These are phyloP conservation scores for Agraylea sexmaculata DNA, from an alignment of 1,140 invertebrate genomes.

Conservation along the genomic window DNA sequence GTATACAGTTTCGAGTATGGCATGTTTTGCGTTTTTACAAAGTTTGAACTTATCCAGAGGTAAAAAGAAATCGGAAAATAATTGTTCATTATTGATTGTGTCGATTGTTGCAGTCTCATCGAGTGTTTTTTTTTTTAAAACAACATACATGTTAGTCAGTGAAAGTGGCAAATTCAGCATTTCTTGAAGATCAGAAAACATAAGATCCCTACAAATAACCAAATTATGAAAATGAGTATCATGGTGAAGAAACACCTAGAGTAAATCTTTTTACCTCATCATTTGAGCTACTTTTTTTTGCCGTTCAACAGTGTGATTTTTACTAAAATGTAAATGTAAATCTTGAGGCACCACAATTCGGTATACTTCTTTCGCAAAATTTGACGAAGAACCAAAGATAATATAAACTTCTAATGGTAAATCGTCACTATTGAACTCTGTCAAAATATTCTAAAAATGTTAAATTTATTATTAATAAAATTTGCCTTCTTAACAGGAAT, in stretches of 20 bases:
- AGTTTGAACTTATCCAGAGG: constrained; percentile 13
- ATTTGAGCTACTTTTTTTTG: constrained; percentile 11
- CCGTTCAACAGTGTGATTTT: constrained; percentile 6
- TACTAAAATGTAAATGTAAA: constrained; percentile 10
- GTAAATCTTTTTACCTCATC: constrained; percentile 9
- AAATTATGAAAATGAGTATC: constrained; percentile 1
- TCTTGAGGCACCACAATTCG: constrained; percentile 7
- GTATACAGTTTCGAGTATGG: constrained; percentile 13
- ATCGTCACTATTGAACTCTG: constrained; percentile 12
- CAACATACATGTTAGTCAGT: constrained; percentile 17
- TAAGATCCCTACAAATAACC: constrained; percentile 12
- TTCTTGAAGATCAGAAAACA: constrained; percentile 13
- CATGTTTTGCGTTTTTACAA: constrained; percentile 10
- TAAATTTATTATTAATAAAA: not conserved
- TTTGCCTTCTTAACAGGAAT: too few relatives aligned
- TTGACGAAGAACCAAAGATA: constrained; percentile 10
- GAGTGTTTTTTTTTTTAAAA: constrained; percentile 10
- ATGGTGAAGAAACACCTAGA: not conserved
- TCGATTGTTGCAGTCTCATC: not conserved
- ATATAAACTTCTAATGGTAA: constrained; percentile 14
- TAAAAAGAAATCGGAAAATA: constrained; percentile 13
- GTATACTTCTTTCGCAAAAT: constrained; percentile 15
- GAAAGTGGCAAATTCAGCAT: constrained; percentile 9
- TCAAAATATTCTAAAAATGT: constrained; percentile 16
- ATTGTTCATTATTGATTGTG: not conserved